Base-by-base conservation (phyloP, 2,888 invertebrate species). In the Aproaerema taeniolella region DNA sequence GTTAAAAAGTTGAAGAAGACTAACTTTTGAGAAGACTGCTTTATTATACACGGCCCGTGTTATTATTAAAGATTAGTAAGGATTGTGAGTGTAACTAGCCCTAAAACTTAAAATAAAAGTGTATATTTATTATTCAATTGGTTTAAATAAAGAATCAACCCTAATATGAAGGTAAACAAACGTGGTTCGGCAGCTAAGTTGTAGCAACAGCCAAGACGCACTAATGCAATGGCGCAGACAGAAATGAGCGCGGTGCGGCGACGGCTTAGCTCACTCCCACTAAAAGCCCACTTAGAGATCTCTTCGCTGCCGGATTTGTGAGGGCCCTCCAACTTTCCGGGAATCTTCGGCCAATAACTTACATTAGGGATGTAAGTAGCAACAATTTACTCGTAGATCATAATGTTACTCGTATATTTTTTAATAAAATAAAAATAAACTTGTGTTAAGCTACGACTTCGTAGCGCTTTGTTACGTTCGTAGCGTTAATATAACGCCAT, bases 221-320 rank as follows among this genome's bases (percentile, higher is more conserved):
- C 61, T 63, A 76, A 74, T 73, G 70, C 69, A 76, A 69, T 69
- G 67, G 67, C 60, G 65, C 65, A 69, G 67, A 73, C 63, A 74
- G 73, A 75, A 82, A 78, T 79, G 75, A 77, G 67, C 61, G 67
- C 76, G 69, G 74, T 79, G 80, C 72, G 69, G 64, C 72, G 79
- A 76, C 74, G 80, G 81, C 81, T 86, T 79, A 85, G 78, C 80
- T 77, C 69, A 75, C 77, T 80, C 67, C 67, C 69, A 66, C 81
- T 85, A 85, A 85, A 85, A 86, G 85, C 85, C 80, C 82, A 85
- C 85, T 86, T 82, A 83, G 75, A 79, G 67, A 75, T 76, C 79
- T 79, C 76, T 78, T 79, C 76, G 68, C 65, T 61, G 62, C 55
- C 72, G 82, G 82, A 82, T 83, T 81, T 81, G 73, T 66, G 66